A percentile compares a stretch with the other conserved stretches of the same genome.
phyloP scores from a whole-genome alignment of 2,888 invertebrate species.

The Steinernema scapterisci region DNA sequence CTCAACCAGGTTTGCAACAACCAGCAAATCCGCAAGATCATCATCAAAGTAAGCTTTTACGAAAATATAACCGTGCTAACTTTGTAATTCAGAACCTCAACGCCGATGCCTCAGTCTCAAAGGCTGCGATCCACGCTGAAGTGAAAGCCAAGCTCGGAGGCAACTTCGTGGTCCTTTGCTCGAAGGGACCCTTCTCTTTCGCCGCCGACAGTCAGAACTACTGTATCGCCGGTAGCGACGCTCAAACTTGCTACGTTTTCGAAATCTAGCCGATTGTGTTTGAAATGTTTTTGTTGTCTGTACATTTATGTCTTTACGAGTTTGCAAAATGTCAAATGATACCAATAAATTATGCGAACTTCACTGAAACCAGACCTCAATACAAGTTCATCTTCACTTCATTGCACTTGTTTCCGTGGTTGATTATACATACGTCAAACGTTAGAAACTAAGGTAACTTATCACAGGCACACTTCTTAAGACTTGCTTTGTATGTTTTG shows the following conservation, averaged over 20 bases:
- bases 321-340: too few species aligned
- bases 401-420: too few species aligned
- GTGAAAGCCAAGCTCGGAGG: slow-evolving; percentile 52
- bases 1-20: not conserved
- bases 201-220: slow-evolving; percentile 51
- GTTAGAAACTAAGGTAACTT: too few species aligned
- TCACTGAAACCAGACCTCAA: too few species aligned
- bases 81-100: slow-evolving; percentile 43
- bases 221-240: slow-evolving; percentile 46
- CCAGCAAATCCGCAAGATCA: slow-evolving; percentile 45
- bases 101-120: slow-evolving; percentile 46
- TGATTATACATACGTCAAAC: too few species aligned
- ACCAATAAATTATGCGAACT: too few species aligned
- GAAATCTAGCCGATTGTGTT: slow-evolving; percentile 29
- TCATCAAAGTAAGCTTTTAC: slow-evolving; percentile 43
- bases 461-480: too few species aligned
- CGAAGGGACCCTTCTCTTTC: slow-evolving; percentile 53
- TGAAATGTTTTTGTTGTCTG: not conserved
- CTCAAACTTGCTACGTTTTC: slow-evolving; percentile 46
- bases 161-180: slow-evolving; percentile 55
- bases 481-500: too few species aligned
- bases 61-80: not conserved
- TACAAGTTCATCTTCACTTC: too few species aligned
- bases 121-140: slow-evolving; percentile 51
- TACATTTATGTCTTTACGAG: not conserved